Percentiles rank a stretch among this genome's conserved stretches.
These are phyloP conservation scores for Scatophagus argus DNA, from an alignment of 2,113 vertebrate genomes.

Conservation along the genomic window DNA sequence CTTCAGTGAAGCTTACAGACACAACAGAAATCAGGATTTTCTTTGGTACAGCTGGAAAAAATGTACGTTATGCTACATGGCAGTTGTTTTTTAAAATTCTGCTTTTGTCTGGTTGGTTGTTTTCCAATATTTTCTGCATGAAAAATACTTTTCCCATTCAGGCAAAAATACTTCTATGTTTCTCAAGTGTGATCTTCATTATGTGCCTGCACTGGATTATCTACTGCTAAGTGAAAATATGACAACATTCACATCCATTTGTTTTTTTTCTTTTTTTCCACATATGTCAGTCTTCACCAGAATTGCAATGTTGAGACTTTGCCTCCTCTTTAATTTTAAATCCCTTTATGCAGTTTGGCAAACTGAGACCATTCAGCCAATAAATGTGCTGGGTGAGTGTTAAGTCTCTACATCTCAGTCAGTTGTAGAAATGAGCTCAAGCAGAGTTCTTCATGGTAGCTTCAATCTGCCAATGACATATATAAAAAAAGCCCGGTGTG, in stretches of 20 bases:
- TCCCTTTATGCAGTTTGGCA: conserved; percentile 71
- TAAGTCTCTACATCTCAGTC: conserved; percentile 73
- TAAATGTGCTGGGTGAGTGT: conserved; percentile 77
- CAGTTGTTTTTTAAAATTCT: background rate
- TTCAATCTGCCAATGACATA: conserved; percentile 48
- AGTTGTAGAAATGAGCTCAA: conserved; percentile 66
- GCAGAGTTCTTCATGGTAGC: conserved; percentile 38
- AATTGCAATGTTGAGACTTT: conserved; percentile 48
- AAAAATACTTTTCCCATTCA: background rate
- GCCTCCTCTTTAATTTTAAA: conserved; percentile 72
- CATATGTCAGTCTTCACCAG: conserved; percentile 42
- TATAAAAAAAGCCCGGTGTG: conserved; percentile 46
- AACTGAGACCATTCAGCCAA: conserved; percentile 75
- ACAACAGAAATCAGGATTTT: conserved; percentile 5
- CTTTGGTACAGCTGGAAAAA: conserved; percentile 2
- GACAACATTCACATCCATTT: conserved; percentile 41
- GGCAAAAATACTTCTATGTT: background rate
- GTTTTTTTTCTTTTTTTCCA: background rate
- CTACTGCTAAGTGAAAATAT: conserved; percentile 51
- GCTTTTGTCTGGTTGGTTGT: background rate
- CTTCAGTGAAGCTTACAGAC: conserved; percentile 17
- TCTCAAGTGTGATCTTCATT: conserved; percentile 14
- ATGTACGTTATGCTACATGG: background rate
- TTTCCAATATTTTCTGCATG: background rate
- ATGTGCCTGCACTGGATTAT: conserved; percentile 35